These are phyloP conservation scores for Rallus crepitans DNA, from an alignment of 2,797 vertebrate species.

Conservation along the genomic window DNA sequence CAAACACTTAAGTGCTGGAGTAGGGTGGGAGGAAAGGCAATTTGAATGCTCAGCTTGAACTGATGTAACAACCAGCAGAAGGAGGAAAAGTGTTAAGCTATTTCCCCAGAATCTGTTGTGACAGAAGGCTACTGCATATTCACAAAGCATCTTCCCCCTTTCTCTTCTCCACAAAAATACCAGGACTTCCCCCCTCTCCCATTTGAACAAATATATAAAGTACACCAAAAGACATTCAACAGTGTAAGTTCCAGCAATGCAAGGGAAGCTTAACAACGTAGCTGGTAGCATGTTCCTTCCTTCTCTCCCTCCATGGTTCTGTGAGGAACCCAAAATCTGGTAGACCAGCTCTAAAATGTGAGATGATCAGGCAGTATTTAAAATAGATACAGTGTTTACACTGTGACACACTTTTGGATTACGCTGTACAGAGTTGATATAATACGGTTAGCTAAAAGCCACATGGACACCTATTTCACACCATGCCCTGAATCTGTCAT, in stretches of 20 bases:
- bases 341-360: not conserved
- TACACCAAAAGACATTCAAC: not conserved
- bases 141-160: not conserved
- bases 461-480: not conserved
- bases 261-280: not conserved
- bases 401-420: not conserved
- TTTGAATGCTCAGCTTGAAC: not conserved
- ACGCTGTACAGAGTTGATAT: not conserved
- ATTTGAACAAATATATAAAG: not conserved
- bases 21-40: not conserved
- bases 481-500: not conserved
- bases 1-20: not conserved
- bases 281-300: fast-evolving
- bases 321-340: not conserved
- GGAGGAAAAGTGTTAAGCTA: not conserved
- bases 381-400: not conserved
- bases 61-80: not conserved
- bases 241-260: not conserved
- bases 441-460: not conserved
- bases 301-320: fast-evolving
- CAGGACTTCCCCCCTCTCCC: not conserved
- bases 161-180: not conserved
- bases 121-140: not conserved
- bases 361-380: not conserved
- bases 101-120: not conserved